phyloP scores from a whole-genome alignment of 2,797 vertebrate species.

The Hippocampus kuda region DNA sequence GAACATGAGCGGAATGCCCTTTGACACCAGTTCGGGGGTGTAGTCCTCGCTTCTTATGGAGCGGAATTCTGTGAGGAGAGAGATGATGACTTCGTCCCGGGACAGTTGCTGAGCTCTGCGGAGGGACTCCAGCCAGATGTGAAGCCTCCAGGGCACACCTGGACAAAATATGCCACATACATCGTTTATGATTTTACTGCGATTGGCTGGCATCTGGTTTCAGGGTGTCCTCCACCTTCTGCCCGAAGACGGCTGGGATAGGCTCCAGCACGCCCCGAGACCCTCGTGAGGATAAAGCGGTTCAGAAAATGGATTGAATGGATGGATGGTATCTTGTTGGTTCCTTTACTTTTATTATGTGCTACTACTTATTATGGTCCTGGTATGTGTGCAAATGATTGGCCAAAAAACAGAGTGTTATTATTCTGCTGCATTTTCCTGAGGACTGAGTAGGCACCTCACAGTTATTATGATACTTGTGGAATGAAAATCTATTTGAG shows the following conservation, averaged over 20 bases:
- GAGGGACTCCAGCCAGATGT: conserved; percentile 83
- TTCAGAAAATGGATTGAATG: too few species aligned
- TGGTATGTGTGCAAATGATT: background rate
- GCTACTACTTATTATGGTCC: too few species aligned
- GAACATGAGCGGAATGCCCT: conserved; percentile 81
- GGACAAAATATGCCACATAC: conserved; percentile 3
- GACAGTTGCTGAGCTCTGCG: conserved; percentile 74
- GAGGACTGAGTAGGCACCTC: background rate
- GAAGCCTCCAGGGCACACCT: conserved; percentile 90
- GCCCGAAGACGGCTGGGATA: too few species aligned
- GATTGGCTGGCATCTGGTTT: too few species aligned
- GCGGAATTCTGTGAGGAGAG: conserved; percentile 78
- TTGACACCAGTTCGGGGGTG: conserved; percentile 72
- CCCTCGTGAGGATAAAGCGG: too few species aligned
- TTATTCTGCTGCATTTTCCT: background rate
- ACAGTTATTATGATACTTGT: too few species aligned
- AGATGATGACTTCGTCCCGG: conserved; percentile 69
- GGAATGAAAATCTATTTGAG: too few species aligned
- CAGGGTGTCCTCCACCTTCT: too few species aligned
- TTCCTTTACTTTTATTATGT: too few species aligned
- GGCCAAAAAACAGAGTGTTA: background rate
- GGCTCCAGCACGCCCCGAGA: too few species aligned
- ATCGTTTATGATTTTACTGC: background rate
- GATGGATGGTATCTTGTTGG: too few species aligned
- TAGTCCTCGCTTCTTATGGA: conserved; percentile 80